phyloP scores from a whole-genome alignment of 2,888 invertebrate genomes.

The Atrina japonica region DNA sequence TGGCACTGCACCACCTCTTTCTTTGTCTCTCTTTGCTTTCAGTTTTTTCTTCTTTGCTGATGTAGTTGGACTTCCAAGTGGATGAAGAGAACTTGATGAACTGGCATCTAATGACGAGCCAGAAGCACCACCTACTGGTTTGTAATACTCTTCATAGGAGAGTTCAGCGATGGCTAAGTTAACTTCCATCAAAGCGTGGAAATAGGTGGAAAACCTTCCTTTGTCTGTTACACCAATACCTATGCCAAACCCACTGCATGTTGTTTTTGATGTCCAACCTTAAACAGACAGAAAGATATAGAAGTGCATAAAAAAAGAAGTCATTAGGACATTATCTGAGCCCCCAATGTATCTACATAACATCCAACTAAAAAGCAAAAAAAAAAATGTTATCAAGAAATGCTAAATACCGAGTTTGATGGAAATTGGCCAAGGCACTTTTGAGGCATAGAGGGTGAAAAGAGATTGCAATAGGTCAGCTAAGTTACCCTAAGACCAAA shows the following conservation, averaged over 20 bases:
- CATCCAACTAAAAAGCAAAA: too few relatives aligned
- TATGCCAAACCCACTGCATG: slow-evolving; percentile 66
- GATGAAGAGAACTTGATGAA: slow-evolving; percentile 47
- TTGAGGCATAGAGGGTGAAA: too few relatives aligned
- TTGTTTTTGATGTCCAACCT: slow-evolving; percentile 65
- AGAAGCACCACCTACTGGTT: slow-evolving; percentile 30
- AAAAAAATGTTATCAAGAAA: too few relatives aligned
- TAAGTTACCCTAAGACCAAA: too few relatives aligned
- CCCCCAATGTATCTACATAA: too few relatives aligned
- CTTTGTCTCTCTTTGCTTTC: slow-evolving; percentile 72
- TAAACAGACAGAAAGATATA: too few relatives aligned
- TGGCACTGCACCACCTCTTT: slow-evolving; percentile 49
- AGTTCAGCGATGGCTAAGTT: slow-evolving; percentile 76
- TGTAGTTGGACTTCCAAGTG: slow-evolving; percentile 68
- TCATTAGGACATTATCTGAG: too few relatives aligned
- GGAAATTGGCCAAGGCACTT: too few relatives aligned
- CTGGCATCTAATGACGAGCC: slow-evolving; percentile 41
- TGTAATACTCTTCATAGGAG: slow-evolving; percentile 36
- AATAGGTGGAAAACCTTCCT: slow-evolving; percentile 78
- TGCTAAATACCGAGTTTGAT: too few relatives aligned
- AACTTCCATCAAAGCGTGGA: slow-evolving; percentile 77
- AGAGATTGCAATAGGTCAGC: too few relatives aligned
- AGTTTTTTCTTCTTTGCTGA: slow-evolving; percentile 76
- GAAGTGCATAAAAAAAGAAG: too few relatives aligned
- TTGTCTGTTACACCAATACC: slow-evolving; percentile 74